Evolutionary conservation across 2,797 vertebrate species (phyloP).

Genomic region (Apogon talboti): DNA sequence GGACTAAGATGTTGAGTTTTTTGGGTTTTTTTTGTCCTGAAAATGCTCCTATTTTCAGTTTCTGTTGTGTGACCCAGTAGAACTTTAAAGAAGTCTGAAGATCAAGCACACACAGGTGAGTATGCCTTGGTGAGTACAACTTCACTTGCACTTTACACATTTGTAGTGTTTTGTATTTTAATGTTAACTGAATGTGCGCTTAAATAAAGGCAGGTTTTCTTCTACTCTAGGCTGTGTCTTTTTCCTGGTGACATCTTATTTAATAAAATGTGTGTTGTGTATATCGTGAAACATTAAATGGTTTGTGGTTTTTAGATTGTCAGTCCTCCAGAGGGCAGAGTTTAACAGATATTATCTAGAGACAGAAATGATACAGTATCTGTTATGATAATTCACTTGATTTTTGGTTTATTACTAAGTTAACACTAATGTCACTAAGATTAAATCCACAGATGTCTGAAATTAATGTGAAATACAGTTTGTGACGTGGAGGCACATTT

Average conservation of each 20-base stretch:
- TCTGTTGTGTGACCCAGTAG: not conserved
- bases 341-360: not conserved
- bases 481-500: no score
- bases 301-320: not conserved
- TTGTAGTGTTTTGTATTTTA: not conserved
- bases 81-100: not conserved
- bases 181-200: slow-evolving; percentile 10
- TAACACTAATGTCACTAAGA: slow-evolving; percentile 1
- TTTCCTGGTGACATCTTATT: not conserved
- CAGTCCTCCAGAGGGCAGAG: slow-evolving; percentile 47
- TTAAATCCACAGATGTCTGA: not conserved
- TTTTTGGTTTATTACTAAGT: slow-evolving; percentile 1
- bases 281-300: not conserved
- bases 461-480: no score
- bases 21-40: not conserved
- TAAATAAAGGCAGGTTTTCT: slow-evolving; percentile 55
- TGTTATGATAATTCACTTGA: not conserved
- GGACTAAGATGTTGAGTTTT: not conserved
- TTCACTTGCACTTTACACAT: not conserved
- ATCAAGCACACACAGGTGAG: not conserved
- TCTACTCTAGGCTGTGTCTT: slow-evolving; percentile 17
- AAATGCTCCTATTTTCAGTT: not conserved
- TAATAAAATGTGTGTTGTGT: not conserved
- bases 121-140: slow-evolving; percentile 63
- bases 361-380: not conserved